Percentiles rank a stretch among this genome's conserved stretches.
These are phyloP conservation scores for Morpho achilles DNA, from an alignment of 2,888 invertebrate species.

Conservation along the genomic window DNA sequence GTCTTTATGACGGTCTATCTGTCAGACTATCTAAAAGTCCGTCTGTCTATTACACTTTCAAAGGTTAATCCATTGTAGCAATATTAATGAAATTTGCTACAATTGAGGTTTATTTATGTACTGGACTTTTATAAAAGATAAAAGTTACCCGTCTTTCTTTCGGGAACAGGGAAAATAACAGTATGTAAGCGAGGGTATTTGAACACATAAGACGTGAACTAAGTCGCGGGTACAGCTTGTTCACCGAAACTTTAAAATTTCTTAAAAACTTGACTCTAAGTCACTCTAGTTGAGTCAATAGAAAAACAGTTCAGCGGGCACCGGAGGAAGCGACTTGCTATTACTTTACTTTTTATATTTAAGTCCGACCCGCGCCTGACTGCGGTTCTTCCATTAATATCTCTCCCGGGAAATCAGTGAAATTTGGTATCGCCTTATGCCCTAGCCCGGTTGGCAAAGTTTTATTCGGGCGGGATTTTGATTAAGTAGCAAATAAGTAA, in stretches of 20 bases:
- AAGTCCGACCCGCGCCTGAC: constrained; percentile 24
- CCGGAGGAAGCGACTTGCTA: constrained; percentile 21
- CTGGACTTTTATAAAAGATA: too few relatives aligned
- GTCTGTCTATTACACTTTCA: too few relatives aligned
- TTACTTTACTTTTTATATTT: constrained; percentile 31
- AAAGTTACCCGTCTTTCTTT: too few relatives aligned
- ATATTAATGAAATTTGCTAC: too few relatives aligned
- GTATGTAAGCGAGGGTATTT: too few relatives aligned
- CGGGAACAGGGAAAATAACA: too few relatives aligned
- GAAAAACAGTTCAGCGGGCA: constrained; percentile 23
- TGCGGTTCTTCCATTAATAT: constrained; percentile 33
- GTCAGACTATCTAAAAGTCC: too few relatives aligned
- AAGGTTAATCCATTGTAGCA: too few relatives aligned
- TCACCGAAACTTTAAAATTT: constrained; percentile 8
- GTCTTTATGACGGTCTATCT: background rate
- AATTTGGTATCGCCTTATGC: constrained; percentile 32
- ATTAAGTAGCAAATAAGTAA: constrained; percentile 28
- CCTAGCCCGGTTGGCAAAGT: constrained; percentile 29
- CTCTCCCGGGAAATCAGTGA: constrained; percentile 33
- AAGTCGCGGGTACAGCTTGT: too few relatives aligned
- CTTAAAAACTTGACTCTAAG: constrained; percentile 16
- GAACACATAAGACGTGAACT: too few relatives aligned
- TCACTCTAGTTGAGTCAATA: constrained; percentile 25
- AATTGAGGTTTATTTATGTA: too few relatives aligned
- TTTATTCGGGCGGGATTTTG: constrained; percentile 27